A percentile compares a stretch with the other conserved stretches of the same genome.
These are phyloP conservation scores for Catagonus wagneri DNA, from an alignment of 2,113 vertebrate species.

Conservation along the genomic window DNA sequence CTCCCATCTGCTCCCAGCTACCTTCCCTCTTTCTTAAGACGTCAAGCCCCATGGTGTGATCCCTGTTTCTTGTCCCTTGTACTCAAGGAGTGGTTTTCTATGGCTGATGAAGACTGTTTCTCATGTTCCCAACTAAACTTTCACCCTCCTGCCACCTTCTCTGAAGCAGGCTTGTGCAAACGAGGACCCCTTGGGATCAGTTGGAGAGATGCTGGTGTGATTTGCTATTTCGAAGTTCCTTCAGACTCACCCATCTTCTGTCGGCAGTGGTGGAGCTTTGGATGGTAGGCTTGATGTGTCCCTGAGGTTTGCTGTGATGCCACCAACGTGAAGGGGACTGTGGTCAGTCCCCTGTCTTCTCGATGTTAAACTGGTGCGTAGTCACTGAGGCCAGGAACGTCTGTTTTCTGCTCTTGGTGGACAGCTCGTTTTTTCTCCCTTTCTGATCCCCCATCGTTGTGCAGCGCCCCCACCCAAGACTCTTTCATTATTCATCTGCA, in stretches of 20 bases:
- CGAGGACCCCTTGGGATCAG: not conserved
- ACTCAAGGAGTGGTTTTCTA: not conserved
- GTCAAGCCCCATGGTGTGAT: not conserved
- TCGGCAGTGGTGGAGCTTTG: not conserved
- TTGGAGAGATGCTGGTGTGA: not conserved
- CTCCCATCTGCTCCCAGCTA: not conserved
- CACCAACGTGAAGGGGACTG: not conserved
- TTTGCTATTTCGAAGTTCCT: not conserved
- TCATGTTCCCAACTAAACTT: not conserved
- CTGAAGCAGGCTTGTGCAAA: not conserved
- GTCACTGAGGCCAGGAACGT: not conserved
- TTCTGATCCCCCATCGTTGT: not conserved
- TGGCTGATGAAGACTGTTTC: not conserved
- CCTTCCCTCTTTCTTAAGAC: not conserved
- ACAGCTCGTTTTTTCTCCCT: not conserved
- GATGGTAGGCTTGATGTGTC: not conserved
- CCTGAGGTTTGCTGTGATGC: not conserved
- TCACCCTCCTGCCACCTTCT: not conserved
- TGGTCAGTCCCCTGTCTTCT: not conserved
- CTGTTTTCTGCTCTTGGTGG: not conserved
- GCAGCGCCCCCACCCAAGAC: not conserved
- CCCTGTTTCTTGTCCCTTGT: not conserved
- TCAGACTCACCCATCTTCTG: not conserved
- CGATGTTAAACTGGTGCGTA: not conserved
- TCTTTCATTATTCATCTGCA: not conserved